Percentiles rank a stretch among this genome's conserved stretches.
Evolutionary conservation across 2,113 vertebrate genomes (phyloP).

Genomic region (Bos taurus): DNA sequence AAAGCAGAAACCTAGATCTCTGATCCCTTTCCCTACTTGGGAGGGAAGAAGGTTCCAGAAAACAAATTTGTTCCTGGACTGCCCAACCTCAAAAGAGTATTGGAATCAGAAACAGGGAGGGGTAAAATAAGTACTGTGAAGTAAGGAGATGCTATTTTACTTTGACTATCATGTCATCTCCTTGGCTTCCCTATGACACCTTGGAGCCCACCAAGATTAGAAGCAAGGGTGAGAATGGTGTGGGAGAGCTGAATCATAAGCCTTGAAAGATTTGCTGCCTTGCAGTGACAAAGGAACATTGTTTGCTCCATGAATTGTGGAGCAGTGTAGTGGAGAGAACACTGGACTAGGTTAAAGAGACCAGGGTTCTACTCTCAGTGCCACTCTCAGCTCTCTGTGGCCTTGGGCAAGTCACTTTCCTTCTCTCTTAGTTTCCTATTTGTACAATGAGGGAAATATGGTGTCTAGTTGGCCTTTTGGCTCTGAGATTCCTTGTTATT

Average conservation of each 20-base stretch:
- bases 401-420: constrained; percentile 1
- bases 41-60: neutral
- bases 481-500: neutral
- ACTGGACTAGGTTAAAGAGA: neutral
- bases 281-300: neutral
- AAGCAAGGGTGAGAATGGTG: neutral
- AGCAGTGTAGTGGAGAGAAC: neutral
- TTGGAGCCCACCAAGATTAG: neutral
- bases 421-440: neutral
- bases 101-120: neutral
- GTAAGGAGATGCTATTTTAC: neutral
- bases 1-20: constrained; percentile 10
- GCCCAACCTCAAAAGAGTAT: neutral
- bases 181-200: neutral
- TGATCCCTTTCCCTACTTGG: neutral
- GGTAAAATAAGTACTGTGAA: neutral
- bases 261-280: neutral
- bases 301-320: neutral
- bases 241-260: neutral
- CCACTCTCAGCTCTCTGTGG: neutral
- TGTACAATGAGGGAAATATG: neutral
- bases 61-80: neutral
- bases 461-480: neutral
- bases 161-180: constrained; percentile 8
- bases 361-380: neutral